Evolutionary conservation across 2,888 invertebrate species (phyloP).

Genomic region (Unio pictorum): DNA sequence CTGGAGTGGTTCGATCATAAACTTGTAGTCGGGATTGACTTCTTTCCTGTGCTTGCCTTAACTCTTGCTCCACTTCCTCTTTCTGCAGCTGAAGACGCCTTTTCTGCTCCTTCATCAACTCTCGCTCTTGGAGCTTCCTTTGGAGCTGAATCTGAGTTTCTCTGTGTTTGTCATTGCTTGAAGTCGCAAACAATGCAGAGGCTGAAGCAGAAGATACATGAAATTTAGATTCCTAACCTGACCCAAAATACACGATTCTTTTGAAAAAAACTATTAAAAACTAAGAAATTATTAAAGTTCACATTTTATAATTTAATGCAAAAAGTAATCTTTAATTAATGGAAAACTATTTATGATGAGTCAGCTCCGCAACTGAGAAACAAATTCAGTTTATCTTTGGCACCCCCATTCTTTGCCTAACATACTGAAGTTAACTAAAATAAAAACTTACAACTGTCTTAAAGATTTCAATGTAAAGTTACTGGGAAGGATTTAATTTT

Average conservation of each 20-base stretch:
- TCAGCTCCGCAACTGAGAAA: too few relatives aligned
- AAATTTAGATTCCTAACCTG: neutral
- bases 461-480: too few relatives aligned
- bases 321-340: too few relatives aligned
- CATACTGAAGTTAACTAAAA: too few relatives aligned
- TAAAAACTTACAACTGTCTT: too few relatives aligned
- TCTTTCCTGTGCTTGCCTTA: conserved; percentile 6
- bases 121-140: conserved; percentile 80
- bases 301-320: too few relatives aligned
- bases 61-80: conserved; percentile 23
- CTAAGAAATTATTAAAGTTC: too few relatives aligned
- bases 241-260: neutral
- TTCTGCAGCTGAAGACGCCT: conserved; percentile 74
- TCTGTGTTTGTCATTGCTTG: conserved; percentile 72
- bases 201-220: conserved; percentile 20
- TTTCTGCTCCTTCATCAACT: conserved; percentile 78
- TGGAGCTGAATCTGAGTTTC: conserved; percentile 79
- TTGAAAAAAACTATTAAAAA: neutral
- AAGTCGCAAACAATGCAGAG: conserved; percentile 38
- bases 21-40: conserved; percentile 11
- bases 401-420: too few relatives aligned
- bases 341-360: too few relatives aligned
- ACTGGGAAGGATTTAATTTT: too few relatives aligned
- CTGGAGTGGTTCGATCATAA: too few relatives aligned
- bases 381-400: too few relatives aligned